Evolutionary conservation across 2,888 invertebrate genomes (phyloP).

Genomic region (Acrocyrtus sp.): DNA sequence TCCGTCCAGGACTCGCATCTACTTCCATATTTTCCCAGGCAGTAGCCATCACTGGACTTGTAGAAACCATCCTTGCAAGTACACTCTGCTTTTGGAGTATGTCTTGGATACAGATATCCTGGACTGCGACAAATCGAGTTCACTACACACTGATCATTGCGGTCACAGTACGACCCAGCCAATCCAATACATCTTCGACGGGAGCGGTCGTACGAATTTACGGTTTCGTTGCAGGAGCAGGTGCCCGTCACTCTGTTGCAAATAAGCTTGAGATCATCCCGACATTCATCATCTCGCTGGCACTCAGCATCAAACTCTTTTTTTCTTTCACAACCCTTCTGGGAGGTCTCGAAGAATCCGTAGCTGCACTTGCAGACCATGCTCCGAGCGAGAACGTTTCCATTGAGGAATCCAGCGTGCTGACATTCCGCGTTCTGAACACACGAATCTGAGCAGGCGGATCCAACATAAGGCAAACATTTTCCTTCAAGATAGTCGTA

Average conservation of each 20-base stretch:
- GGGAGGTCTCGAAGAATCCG: slow-evolving; percentile 18
- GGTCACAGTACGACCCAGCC: slow-evolving; percentile 23
- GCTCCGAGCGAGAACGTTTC: slow-evolving; percentile 20
- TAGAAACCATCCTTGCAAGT: slow-evolving; percentile 26
- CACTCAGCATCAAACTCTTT: slow-evolving; percentile 18
- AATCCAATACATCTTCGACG: slow-evolving; percentile 18
- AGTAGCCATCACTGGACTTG: slow-evolving; percentile 24
- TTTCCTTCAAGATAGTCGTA: slow-evolving; percentile 11
- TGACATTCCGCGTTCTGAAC: slow-evolving; percentile 13
- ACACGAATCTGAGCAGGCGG: slow-evolving; percentile 22
- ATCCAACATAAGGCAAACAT: slow-evolving; percentile 21
- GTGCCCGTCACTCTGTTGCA: slow-evolving; percentile 10
- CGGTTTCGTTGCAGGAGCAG: slow-evolving; percentile 28
- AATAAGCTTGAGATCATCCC: slow-evolving; percentile 30
- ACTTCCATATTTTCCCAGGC: slow-evolving; percentile 28
- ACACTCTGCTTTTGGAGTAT: slow-evolving; percentile 27
- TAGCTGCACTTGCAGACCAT: slow-evolving; percentile 24
- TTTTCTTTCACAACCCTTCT: slow-evolving; percentile 22
- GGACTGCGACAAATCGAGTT: slow-evolving; percentile 22
- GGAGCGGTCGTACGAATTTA: slow-evolving; percentile 25
- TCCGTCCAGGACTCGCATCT: slow-evolving; percentile 31
- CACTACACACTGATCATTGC: slow-evolving; percentile 29
- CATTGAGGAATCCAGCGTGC: slow-evolving; percentile 32
- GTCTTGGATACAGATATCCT: slow-evolving; percentile 36
- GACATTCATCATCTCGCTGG: slow-evolving; percentile 6